Evolutionary conservation across 2,797 vertebrate genomes (phyloP), one percentile per base, ranked within the genome.

Genomic region (Austrolebias charrua): DNA sequence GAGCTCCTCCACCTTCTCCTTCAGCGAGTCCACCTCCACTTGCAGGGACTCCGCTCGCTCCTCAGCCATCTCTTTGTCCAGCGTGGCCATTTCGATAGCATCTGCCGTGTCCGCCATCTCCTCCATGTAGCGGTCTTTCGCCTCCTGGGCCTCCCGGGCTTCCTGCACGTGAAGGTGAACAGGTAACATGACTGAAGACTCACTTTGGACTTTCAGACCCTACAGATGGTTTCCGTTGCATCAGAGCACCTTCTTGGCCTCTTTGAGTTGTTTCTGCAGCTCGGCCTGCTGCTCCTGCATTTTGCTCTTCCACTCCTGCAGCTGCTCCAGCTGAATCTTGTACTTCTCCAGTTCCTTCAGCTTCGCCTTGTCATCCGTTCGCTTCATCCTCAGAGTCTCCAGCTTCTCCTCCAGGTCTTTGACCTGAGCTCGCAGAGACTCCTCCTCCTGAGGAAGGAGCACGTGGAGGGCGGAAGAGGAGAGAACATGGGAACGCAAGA

Each of bases 61-160:
- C 38, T 99, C 98, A 0, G 97, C 98, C 98, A 99, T 99, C 90
- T 99, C 98, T 84, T 99, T 99, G 88, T 99, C 98, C 88, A 99
- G 91, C 0, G 98, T 99, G 42, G 98, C 98, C 97, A 99, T 99
- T 83, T 99, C 98, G 0, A 99, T 97, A 45, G 97, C 96, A 0
- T 99, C 98, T 0, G 97, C 97, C 0, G 96, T 98, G 84, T 99
- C 97, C 0, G 97, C 94, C 98, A 98, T 99, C 92, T 99, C 98
- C 69, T 99, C 98, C 96, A 98, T 98, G 88, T 99, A 99, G 73
- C 85, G 94, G 4, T 99, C 98, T 84, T 97, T 96, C 4, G 94
- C 94, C 76, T 99, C 98, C 60, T 95, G 83, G 0, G 97, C 96
- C 28, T 99, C 98, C 31, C 94, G 95, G 73, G 96, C 94, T 75